These are phyloP conservation scores for Bombyx mandarina DNA, from an alignment of 1,140 invertebrate species.

Conservation along the genomic window DNA sequence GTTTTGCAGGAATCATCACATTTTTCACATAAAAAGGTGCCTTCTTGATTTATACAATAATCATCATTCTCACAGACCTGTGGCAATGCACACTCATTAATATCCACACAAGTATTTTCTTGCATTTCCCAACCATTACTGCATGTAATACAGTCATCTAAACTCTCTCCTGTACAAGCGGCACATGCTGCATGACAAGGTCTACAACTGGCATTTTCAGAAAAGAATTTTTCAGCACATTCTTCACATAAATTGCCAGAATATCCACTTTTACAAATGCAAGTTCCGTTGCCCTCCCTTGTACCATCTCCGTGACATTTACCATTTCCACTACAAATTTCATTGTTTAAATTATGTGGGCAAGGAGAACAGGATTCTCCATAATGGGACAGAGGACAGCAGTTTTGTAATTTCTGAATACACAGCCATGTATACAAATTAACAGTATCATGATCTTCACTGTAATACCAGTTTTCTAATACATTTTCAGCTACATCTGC, in stretches of 20 bases:
- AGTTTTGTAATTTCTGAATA: conserved; percentile 83
- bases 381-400: conserved; percentile 90
- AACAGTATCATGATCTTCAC: conserved; percentile 74
- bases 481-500: conserved; percentile 86
- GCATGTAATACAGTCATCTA: conserved; percentile 87
- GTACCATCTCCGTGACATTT: conserved; percentile 95
- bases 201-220: conserved; percentile 80
- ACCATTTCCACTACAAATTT: conserved; percentile 88
- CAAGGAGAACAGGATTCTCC: conserved; percentile 88
- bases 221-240: conserved; percentile 85
- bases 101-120: conserved; percentile 86
- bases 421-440: conserved; percentile 88
- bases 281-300: conserved; percentile 92
- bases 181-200: conserved; percentile 89
- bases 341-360: conserved; percentile 79
- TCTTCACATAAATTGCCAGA: conserved; percentile 82
- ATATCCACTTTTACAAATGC: conserved; percentile 90
- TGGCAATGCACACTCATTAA: conserved; percentile 87
- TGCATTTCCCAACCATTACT: conserved; percentile 84
- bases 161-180: conserved; percentile 83
- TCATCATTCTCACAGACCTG: conserved; percentile 81
- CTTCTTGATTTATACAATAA: conserved; percentile 94
- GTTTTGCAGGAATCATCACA: conserved; percentile 87
- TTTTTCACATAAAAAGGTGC: conserved; percentile 85
- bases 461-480: conserved; percentile 94